Conservation (phyloP, 2,888 invertebrate species). For the Perizoma affinitatum region DNA sequence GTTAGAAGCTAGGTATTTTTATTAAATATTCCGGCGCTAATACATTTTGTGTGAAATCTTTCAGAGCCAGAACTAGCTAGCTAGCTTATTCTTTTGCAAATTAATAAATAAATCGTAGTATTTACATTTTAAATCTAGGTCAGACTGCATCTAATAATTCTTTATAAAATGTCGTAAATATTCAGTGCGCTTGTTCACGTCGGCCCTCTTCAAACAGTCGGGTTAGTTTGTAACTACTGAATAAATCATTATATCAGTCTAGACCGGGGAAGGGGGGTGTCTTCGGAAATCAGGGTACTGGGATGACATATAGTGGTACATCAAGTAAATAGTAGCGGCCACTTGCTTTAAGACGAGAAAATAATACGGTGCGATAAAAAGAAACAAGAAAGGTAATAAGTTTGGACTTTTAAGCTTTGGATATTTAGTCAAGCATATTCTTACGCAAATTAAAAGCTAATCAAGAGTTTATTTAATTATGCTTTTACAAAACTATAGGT, state of each 20-base stretch:
- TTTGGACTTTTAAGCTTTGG: too few relatives aligned
- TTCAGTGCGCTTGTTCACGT: conserved; percentile 30
- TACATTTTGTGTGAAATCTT: too few relatives aligned
- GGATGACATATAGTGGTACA: conserved; percentile 15
- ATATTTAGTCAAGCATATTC: too few relatives aligned
- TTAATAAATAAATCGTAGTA: conserved; percentile 16
- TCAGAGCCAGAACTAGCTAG: too few relatives aligned
- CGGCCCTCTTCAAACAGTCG: conserved; percentile 37
- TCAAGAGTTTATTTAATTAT: too few relatives aligned
- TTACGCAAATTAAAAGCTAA: too few relatives aligned
- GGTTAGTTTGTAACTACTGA: conserved; percentile 36
- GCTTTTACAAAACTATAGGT: too few relatives aligned
- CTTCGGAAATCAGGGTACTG: conserved; percentile 20
- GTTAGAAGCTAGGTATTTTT: too few relatives aligned
- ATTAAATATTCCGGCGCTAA: too few relatives aligned
- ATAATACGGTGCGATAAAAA: conserved; percentile 19
- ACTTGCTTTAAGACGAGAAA: conserved; percentile 13
- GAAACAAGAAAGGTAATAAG: conserved; percentile 15
- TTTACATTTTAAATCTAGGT: conserved; percentile 23
- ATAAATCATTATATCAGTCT: conserved; percentile 45
- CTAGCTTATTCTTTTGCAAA: conserved; percentile 8
- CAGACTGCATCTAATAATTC: conserved; percentile 23
- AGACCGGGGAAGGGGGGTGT: conserved; percentile 24
- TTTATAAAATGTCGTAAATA: conserved; percentile 14
- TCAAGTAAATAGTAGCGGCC: conserved; percentile 9